Evolutionary conservation across 2,797 vertebrate species (phyloP).

Genomic region (Synanceia verrucosa): DNA sequence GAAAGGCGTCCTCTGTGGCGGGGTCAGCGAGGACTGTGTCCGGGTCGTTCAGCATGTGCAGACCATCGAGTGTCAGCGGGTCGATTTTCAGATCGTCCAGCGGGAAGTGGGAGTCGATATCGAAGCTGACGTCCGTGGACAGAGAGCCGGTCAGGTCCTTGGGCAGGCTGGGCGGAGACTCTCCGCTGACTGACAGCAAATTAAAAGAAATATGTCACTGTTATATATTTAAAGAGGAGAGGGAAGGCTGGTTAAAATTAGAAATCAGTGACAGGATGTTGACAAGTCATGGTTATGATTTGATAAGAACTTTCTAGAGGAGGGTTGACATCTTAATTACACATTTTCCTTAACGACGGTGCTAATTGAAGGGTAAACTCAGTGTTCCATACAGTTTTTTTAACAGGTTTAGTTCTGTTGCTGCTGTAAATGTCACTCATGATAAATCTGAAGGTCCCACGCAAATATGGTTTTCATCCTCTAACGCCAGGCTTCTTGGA

Average conservation of each 20-base stretch:
- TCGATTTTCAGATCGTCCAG: conserved; percentile 98
- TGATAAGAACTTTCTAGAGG: conserved; percentile 5
- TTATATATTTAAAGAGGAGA: background rate
- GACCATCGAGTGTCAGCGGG: conserved; percentile 95
- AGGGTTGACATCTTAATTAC: conserved; percentile 42
- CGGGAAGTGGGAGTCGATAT: conserved; percentile 94
- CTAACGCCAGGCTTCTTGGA: background rate
- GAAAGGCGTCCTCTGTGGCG: conserved; percentile 97
- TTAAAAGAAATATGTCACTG: background rate
- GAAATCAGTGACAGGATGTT: conserved; percentile 10
- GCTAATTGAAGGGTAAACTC: conserved; percentile 1
- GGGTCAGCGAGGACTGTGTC: conserved; percentile 96
- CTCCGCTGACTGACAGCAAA: conserved; percentile 87
- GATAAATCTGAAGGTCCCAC: background rate
- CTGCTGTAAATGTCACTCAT: background rate
- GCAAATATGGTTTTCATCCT: background rate
- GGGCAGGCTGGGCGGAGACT: conserved; percentile 94
- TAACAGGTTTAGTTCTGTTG: background rate
- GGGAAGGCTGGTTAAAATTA: background rate
- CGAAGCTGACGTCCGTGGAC: conserved; percentile 92
- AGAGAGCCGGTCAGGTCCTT: conserved; percentile 93
- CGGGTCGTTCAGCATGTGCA: conserved; percentile 97
- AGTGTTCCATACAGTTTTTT: background rate
- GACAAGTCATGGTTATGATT: conserved; percentile 31
- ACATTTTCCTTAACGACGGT: conserved; percentile 20